These are phyloP conservation scores for Synergus umbraculus DNA, from an alignment of 2,888 invertebrate species.

Conservation along the genomic window DNA sequence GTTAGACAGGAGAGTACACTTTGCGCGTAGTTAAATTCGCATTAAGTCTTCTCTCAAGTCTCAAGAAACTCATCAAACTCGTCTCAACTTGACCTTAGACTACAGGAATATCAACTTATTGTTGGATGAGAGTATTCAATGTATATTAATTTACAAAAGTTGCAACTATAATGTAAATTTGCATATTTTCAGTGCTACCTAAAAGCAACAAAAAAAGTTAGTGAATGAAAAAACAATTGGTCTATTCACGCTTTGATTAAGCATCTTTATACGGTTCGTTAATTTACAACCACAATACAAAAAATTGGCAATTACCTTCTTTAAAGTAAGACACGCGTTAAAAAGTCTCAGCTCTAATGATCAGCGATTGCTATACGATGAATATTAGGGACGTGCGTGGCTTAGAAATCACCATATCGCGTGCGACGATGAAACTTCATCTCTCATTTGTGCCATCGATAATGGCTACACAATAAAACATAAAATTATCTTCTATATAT, in stretches of 20 bases:
- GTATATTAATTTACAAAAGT: background rate
- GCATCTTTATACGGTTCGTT: slow-evolving; percentile 13
- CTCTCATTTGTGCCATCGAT: background rate
- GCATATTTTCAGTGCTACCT: background rate
- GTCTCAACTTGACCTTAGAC: slow-evolving; percentile 15
- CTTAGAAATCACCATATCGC: background rate
- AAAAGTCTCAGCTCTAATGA: background rate
- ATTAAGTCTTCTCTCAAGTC: background rate
- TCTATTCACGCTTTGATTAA: background rate
- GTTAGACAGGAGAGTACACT: slow-evolving; percentile 3
- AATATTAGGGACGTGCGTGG: background rate
- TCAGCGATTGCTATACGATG: background rate
- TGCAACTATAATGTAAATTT: too few relatives aligned
- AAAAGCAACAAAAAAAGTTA: background rate
- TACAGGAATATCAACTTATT: background rate
- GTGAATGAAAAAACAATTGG: background rate
- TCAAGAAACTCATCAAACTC: slow-evolving; percentile 15
- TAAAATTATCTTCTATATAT: background rate
- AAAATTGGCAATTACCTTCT: slow-evolving; percentile 21
- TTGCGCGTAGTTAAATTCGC: slow-evolving; percentile 22
- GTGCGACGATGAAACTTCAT: background rate
- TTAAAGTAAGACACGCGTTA: background rate
- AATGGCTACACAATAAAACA: background rate
- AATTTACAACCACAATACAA: background rate
- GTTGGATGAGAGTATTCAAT: background rate